Conservation (phyloP, 2,888 invertebrate species). For the Lasioglossum malachurum region DNA sequence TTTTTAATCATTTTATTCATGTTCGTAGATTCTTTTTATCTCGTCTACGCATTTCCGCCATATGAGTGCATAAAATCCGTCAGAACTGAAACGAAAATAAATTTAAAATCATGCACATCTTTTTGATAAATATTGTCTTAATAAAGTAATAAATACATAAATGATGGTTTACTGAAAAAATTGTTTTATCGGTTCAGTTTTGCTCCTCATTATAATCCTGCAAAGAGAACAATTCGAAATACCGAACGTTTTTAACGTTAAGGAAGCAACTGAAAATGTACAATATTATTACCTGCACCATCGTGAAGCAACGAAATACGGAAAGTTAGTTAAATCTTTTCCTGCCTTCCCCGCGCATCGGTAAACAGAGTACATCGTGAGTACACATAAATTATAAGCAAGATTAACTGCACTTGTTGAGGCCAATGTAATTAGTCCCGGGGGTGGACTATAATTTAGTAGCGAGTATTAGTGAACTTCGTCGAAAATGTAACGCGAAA, state of each 20-base stretch:
- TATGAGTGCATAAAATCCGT: too few species aligned
- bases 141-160: too few species aligned
- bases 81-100: not conserved
- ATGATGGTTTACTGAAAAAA: not conserved
- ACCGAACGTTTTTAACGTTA: not conserved
- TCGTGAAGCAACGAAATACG: not conserved
- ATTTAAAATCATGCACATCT: not conserved
- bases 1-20: too few species aligned
- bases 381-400: constrained; percentile 13
- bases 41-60: too few species aligned
- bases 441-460: constrained; percentile 32
- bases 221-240: not conserved
- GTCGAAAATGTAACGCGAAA: constrained; percentile 37
- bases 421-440: constrained; percentile 39
- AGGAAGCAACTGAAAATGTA: not conserved
- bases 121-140: too few species aligned
- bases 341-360: not conserved
- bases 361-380: not conserved
- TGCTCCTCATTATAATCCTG: not conserved
- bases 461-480: constrained; percentile 48
- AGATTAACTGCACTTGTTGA: constrained; percentile 25
- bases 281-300: not conserved
- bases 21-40: too few species aligned
- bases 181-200: not conserved
- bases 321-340: not conserved